These are phyloP conservation scores for Rhopalosiphum padi DNA, from an alignment of 1,140 invertebrate genomes.

Conservation along the genomic window DNA sequence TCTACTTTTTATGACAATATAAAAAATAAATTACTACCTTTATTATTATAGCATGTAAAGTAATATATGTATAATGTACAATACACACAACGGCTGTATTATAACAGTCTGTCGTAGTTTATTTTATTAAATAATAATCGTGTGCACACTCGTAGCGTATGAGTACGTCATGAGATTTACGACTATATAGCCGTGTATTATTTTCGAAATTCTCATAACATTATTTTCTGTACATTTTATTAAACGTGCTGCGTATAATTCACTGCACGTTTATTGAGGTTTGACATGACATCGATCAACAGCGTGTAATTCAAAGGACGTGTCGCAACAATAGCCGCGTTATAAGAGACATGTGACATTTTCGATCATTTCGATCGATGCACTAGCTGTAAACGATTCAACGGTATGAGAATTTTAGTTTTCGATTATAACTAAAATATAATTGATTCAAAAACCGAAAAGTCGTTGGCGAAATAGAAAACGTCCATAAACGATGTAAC, in stretches of 20 bases:
- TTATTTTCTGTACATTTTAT: not conserved
- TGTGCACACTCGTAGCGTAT: not conserved
- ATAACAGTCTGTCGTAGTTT: not conserved
- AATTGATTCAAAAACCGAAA: not conserved
- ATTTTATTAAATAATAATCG: not conserved
- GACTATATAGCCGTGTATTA: not conserved
- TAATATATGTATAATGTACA: not conserved
- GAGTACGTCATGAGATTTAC: not conserved
- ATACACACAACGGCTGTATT: not conserved
- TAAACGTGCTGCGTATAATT: not conserved
- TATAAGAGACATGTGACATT: not conserved
- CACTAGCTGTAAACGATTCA: not conserved
- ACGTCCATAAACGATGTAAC: not conserved
- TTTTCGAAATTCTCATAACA: not conserved
- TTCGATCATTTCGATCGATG: not conserved
- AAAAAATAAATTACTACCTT: not conserved
- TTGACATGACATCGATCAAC: slow-evolving; percentile 35
- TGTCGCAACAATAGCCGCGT: not conserved
- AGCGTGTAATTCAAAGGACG: not conserved
- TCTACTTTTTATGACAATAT: slow-evolving; percentile 3
- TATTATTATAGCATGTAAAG: not conserved
- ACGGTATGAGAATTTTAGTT: not conserved
- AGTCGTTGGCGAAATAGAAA: not conserved
- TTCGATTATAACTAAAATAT: not conserved
- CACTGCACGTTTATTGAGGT: not conserved